phyloP scores from a whole-genome alignment of 2,113 vertebrate species.

The Tragelaphus imberbis region DNA sequence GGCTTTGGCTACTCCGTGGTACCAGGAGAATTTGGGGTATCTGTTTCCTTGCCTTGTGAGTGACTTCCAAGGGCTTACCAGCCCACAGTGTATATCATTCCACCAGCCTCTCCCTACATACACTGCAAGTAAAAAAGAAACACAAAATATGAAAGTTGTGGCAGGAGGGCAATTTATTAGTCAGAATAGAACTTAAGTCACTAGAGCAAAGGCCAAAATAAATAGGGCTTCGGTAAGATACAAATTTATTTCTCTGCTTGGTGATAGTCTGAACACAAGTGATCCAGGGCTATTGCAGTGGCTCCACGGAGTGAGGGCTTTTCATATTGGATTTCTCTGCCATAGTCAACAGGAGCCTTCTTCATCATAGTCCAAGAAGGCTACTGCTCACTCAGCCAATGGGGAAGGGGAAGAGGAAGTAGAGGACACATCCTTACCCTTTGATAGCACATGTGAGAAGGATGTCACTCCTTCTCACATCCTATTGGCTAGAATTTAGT shows the following conservation, averaged over 20 bases:
- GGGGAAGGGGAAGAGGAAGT: background rate
- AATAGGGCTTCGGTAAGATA: background rate
- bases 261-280: background rate
- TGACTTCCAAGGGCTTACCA: background rate
- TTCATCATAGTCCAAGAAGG: background rate
- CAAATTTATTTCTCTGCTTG: background rate
- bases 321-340: background rate
- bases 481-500: background rate
- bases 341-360: background rate
- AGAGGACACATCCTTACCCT: background rate
- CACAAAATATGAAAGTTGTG: background rate
- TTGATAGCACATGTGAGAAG: background rate
- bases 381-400: background rate
- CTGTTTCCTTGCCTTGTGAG: background rate
- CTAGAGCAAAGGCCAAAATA: background rate
- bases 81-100: background rate
- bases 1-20: background rate
- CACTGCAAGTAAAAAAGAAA: background rate
- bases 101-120: background rate
- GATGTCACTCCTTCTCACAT: background rate
- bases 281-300: background rate
- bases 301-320: background rate
- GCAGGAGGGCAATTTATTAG: background rate
- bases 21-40: background rate
- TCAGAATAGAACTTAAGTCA: background rate